phyloP scores from a whole-genome alignment of 1,140 invertebrate genomes.

The Pectinophora gossypiella region DNA sequence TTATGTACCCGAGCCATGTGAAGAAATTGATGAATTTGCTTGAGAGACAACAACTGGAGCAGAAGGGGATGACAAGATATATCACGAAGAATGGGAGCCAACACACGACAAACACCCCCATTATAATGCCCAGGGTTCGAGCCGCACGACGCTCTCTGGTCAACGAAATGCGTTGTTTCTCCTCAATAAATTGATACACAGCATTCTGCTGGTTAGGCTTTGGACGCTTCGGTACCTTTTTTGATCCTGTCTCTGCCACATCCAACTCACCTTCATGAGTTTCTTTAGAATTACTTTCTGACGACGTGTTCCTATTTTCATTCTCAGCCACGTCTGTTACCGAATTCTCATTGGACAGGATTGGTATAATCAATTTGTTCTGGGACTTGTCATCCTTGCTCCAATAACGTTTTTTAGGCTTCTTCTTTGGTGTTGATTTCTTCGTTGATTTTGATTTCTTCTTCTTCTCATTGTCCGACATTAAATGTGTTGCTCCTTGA shows the following conservation, averaged over 20 bases:
- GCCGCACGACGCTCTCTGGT: conserved; percentile 95
- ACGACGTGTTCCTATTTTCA: conserved; percentile 59
- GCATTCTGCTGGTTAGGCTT: conserved; percentile 73
- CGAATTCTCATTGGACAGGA: conserved; percentile 79
- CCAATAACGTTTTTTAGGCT: conserved; percentile 64
- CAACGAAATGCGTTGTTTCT: conserved; percentile 94
- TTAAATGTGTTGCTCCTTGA: conserved; percentile 56
- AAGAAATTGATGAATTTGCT: conserved; percentile 90
- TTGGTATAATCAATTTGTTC: conserved; percentile 75
- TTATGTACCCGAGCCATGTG: conserved; percentile 98
- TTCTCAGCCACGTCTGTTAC: conserved; percentile 77
- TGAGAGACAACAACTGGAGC: conserved; percentile 85
- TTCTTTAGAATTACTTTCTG: conserved; percentile 68
- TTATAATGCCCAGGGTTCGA: conserved; percentile 93
- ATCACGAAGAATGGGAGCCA: conserved; percentile 98
- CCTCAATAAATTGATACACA: conserved; percentile 94
- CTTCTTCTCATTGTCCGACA: conserved; percentile 70
- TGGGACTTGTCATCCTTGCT: conserved; percentile 70
- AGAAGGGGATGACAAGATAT: conserved; percentile 95
- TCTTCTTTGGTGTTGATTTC: conserved; percentile 73
- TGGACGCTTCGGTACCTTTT: conserved; percentile 38
- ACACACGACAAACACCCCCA: conserved; percentile 96
- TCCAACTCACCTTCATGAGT: conserved; percentile 61
- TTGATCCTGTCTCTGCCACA: conserved; percentile 42
- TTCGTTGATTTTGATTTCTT: conserved; percentile 71